Base-by-base conservation (phyloP, 2,113 vertebrate genomes). In the Cololabis saira region DNA sequence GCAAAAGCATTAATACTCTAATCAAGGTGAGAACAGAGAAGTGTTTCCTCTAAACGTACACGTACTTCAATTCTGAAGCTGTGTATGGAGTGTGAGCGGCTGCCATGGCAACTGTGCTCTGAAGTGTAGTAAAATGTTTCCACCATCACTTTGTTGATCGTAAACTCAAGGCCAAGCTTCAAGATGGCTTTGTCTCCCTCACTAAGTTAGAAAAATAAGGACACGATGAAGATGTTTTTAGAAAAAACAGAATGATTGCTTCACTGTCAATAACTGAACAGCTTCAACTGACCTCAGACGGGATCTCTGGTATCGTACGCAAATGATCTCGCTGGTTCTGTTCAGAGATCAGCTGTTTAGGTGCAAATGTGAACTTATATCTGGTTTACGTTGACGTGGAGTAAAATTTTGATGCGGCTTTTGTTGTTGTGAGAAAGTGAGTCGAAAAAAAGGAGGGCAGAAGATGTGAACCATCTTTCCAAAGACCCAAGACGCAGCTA, bases 91-190 rank as follows among this genome's bases (percentile, higher is more conserved):
- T 6, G n/a, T 18, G 50, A 53, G 12, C 5, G 17, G 50, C 50
- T 64, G 22, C 42, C 51, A 66, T 55, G 52, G 63, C 14, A 66
- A 66, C 52, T 6, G 3, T 21, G 47, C 13, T 42, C 19, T n/a
- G 45, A 37, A 9, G 33, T 37, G 1, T 1, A 51, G 61, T 27
- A 43, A 17, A 50, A 22, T 18, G 18, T 49, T 21, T 37, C 1
- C n/a, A n/a, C 13, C 33, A 17, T 21, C 30, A 40, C 27, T 41
- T 60, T 45, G 12, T 30, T 18, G 11, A 17, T 30, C 45, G 4
- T 19, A n/a, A 51, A 18, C 6, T 6, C 30, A 19, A 19, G 30
- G 16, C 56, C 14, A 50, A 15, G 13, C 47, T 27, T 11, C n/a
- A n/a, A n/a, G n/a, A n/a, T n/a, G 15, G 15, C 48, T 19, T 51